Evolutionary conservation across 2,113 vertebrate species (phyloP).

Genomic region (Gavia stellata): DNA sequence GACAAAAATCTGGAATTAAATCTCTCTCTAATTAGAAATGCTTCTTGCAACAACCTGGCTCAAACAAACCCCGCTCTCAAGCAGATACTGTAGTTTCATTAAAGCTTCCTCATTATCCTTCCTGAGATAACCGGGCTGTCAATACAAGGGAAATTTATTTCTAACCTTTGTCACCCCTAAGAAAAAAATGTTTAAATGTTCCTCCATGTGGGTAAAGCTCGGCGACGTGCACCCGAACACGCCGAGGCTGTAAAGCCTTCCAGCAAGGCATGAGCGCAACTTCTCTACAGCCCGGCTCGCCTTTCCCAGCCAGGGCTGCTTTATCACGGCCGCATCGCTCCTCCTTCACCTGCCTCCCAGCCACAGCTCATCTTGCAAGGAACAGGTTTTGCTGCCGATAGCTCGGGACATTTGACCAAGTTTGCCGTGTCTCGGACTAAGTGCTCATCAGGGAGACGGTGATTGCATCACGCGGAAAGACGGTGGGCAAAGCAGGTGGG

Average conservation of each 20-base stretch:
- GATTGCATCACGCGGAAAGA: not conserved
- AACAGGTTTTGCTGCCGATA: not conserved
- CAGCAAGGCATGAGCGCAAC: not conserved
- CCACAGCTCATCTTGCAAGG: not conserved
- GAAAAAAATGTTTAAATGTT: not conserved
- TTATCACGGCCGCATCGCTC: not conserved
- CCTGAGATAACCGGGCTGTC: not conserved
- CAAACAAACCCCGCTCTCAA: not conserved
- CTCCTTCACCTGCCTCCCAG: not conserved
- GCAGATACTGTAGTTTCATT: not conserved
- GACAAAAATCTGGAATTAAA: not conserved
- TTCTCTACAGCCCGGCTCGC: rapidly evolving
- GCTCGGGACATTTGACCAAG: not conserved
- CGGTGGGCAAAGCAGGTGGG: not conserved
- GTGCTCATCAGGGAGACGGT: rapidly evolving
- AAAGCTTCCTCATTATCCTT: not conserved
- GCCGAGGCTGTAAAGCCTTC: not conserved
- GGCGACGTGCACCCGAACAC: not conserved
- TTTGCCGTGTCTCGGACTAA: not conserved
- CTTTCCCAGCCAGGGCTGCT: not conserved
- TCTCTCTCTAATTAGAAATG: not conserved
- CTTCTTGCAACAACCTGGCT: not conserved
- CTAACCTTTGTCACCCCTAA: not conserved
- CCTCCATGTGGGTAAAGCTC: rapidly evolving
- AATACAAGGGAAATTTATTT: not conserved